These are phyloP conservation scores for Bursaphelenchus mucronatus DNA, from an alignment of 1,140 invertebrate genomes.

Conservation along the genomic window DNA sequence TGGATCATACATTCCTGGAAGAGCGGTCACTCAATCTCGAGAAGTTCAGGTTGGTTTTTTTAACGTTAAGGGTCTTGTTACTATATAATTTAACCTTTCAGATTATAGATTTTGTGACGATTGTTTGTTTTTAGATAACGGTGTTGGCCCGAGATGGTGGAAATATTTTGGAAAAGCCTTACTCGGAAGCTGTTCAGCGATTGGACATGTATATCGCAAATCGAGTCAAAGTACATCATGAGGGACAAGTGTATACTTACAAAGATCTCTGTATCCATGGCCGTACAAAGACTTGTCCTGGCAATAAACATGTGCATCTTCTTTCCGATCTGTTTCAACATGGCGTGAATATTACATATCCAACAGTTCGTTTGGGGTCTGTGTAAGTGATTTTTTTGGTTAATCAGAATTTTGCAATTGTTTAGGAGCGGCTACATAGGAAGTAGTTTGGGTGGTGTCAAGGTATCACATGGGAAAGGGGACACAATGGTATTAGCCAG, in stretches of 20 bases:
- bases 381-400: constrained; percentile 30
- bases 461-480: constrained; percentile 43
- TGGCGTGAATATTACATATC: constrained; percentile 59
- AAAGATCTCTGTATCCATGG: constrained; percentile 49
- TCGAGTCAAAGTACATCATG: constrained; percentile 45
- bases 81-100: constrained; percentile 21
- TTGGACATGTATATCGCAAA: constrained; percentile 54
- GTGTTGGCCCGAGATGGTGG: constrained; percentile 49
- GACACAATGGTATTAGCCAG: constrained; percentile 47
- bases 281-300: constrained; percentile 48
- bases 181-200: constrained; percentile 47
- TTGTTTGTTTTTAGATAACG: constrained; percentile 41
- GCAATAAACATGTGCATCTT: constrained; percentile 54
- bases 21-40: constrained; percentile 57
- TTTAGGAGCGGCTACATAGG: constrained; percentile 55
- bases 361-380: constrained; percentile 49
- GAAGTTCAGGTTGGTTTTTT: constrained; percentile 50
- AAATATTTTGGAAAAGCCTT: constrained; percentile 56
- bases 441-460: constrained; percentile 54
- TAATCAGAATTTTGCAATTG: constrained; percentile 4
- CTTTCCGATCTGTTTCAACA: constrained; percentile 57
- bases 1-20: constrained; percentile 54
- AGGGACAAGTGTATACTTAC: constrained; percentile 47
- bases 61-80: not conserved
- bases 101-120: constrained; percentile 1